phyloP scores from a whole-genome alignment of 2,888 invertebrate genomes.

The Epicampocera succincta region DNA sequence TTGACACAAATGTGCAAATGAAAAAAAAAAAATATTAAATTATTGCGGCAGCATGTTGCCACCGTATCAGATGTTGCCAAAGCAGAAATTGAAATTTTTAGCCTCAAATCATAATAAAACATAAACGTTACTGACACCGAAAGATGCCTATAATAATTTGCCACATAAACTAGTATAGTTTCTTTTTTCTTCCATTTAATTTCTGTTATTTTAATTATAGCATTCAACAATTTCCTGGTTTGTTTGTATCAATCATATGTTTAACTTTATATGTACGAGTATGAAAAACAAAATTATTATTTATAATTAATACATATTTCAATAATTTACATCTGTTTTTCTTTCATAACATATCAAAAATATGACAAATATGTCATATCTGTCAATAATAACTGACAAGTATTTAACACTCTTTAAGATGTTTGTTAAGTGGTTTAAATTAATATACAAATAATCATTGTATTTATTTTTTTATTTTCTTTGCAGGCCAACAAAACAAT shows the following conservation, averaged over 20 bases:
- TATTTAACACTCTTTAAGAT: slow-evolving; percentile 69
- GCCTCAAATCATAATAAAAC: too few relatives aligned
- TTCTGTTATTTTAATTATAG: slow-evolving; percentile 10
- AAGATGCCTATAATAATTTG: background rate
- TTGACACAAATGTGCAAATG: background rate
- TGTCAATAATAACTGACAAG: slow-evolving; percentile 68
- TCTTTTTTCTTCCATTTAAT: too few relatives aligned
- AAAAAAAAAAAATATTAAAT: too few relatives aligned
- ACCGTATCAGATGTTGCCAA: background rate
- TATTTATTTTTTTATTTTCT: slow-evolving; percentile 38
- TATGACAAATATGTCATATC: slow-evolving; percentile 69
- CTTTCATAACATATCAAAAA: slow-evolving; percentile 62
- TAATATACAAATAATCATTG: slow-evolving; percentile 68
- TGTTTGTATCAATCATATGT: slow-evolving; percentile 51
- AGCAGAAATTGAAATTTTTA: too few relatives aligned
- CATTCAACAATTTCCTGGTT: slow-evolving; percentile 38
- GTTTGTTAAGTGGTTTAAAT: slow-evolving; percentile 69
- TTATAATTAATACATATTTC: slow-evolving; percentile 55
- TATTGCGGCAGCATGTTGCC: too few relatives aligned
- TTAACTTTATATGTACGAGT: slow-evolving; percentile 2
- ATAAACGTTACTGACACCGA: too few relatives aligned
- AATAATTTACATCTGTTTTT: slow-evolving; percentile 63
- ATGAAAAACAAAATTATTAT: slow-evolving; percentile 35
- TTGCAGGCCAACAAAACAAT: slow-evolving; percentile 14
- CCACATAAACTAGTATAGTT: background rate